Conservation (phyloP, 1,140 invertebrate species). For the Drosophila littoralis region DNA sequence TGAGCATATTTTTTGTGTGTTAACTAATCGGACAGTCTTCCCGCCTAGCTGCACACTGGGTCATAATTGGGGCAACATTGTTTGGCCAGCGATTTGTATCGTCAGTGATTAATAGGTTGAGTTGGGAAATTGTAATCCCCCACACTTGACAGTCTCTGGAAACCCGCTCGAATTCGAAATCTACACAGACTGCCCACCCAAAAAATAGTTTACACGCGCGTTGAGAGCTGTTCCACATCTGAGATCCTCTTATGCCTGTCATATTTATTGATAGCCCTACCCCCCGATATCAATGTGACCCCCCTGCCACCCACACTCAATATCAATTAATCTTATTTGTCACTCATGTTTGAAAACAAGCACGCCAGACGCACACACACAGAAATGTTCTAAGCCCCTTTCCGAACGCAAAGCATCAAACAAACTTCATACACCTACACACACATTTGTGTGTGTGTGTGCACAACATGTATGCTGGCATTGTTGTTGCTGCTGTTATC, state of each 20-base stretch:
- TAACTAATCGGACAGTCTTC: conserved; percentile 27
- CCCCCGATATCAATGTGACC: conserved; percentile 12
- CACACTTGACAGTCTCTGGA: conserved; percentile 7
- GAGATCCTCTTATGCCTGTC: conserved; percentile 75
- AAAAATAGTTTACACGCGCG: conserved; percentile 22
- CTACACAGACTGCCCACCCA: not conserved
- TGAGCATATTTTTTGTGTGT: conserved; percentile 10
- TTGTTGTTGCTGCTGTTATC: conserved; percentile 63
- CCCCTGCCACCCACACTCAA: conserved; percentile 14
- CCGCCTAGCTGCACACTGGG: not conserved
- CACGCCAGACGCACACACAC: conserved; percentile 24
- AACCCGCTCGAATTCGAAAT: not conserved
- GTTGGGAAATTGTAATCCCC: conserved; percentile 13
- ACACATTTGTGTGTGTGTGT: conserved; percentile 6
- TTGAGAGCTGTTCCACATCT: conserved; percentile 52
- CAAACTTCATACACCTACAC: conserved; percentile 39
- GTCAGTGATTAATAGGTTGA: conserved; percentile 24
- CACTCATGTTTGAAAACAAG: conserved; percentile 69
- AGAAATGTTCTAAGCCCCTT: conserved; percentile 25
- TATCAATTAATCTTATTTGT: conserved; percentile 83
- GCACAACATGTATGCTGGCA: conserved; percentile 5
- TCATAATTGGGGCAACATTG: conserved; percentile 24
- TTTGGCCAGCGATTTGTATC: conserved; percentile 24
- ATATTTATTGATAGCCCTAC: conserved; percentile 46
- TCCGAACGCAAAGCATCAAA: conserved; percentile 37